Percentiles rank a stretch among this genome's conserved stretches.
Evolutionary conservation across 2,888 invertebrate species (phyloP).

Genomic region (Chaitophorus viminalis): DNA sequence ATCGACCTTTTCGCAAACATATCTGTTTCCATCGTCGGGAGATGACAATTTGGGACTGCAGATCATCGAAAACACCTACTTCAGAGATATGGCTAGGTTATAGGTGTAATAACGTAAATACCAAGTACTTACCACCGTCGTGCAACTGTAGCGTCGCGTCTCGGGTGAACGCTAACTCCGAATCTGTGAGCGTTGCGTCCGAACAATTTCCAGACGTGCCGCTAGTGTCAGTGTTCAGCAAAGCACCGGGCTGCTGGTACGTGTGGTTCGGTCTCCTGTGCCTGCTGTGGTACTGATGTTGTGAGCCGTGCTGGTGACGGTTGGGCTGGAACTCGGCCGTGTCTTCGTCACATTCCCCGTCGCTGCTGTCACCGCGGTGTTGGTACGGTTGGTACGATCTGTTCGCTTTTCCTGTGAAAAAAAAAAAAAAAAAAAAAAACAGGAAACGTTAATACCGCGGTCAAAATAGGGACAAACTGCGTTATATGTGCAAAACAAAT

Average conservation of each 20-base stretch:
- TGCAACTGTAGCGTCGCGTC: constrained; percentile 84
- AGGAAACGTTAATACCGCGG: no score
- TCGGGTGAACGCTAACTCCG: constrained; percentile 83
- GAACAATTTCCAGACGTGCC: constrained; percentile 83
- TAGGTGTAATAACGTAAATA: fast-evolving
- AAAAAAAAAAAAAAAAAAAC: neutral
- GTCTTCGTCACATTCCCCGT: constrained; percentile 62
- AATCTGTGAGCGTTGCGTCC: constrained; percentile 85
- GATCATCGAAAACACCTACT: no score
- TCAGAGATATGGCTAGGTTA: neutral
- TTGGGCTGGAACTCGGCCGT: constrained; percentile 78
- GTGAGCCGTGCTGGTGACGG: constrained; percentile 81
- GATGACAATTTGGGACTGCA: no score
- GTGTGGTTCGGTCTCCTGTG: constrained; percentile 70
- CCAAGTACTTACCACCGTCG: constrained; percentile 74
- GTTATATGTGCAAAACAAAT: no score
- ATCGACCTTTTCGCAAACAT: no score
- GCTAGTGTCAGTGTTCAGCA: constrained; percentile 77
- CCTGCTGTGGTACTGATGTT: constrained; percentile 73
- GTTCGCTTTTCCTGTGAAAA: constrained; percentile 52
- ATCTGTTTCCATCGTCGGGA: no score
- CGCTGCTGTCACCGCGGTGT: constrained; percentile 58
- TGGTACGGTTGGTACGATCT: constrained; percentile 60
- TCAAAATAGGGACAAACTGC: no score
- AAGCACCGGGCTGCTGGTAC: constrained; percentile 72